These are phyloP conservation scores for Peromyscus nudipes DNA, from an alignment of 2,797 vertebrate species.

Conservation along the genomic window DNA sequence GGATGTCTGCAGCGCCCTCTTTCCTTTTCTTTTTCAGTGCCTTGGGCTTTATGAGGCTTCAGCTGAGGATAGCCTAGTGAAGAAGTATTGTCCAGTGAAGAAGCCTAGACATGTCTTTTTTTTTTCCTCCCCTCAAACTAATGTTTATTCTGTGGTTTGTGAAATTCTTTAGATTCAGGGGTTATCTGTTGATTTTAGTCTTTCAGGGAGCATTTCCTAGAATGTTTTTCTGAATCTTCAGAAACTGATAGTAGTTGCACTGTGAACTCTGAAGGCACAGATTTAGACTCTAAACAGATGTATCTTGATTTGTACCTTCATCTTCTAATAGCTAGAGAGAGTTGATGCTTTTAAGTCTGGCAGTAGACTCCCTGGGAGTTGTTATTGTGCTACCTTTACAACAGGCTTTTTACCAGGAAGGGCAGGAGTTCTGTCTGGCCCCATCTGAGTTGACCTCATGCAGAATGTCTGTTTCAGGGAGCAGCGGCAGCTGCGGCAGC, in stretches of 20 bases:
- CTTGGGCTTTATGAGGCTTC: background rate
- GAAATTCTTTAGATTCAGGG: background rate
- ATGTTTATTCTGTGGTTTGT: background rate
- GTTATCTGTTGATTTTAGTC: background rate
- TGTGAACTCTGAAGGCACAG: background rate
- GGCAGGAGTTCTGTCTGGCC: constrained; percentile 4
- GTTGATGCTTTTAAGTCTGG: background rate
- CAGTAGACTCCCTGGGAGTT: background rate
- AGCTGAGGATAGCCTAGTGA: background rate
- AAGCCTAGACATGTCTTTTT: background rate
- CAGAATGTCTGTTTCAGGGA: constrained; percentile 77
- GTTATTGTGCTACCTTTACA: background rate
- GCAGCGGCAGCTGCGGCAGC: background rate
- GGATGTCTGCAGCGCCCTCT: background rate
- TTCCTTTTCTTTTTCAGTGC: background rate
- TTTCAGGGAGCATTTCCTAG: background rate
- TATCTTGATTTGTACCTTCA: background rate
- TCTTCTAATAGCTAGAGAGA: background rate
- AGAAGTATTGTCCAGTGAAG: background rate
- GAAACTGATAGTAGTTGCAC: background rate
- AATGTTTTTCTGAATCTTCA: constrained; percentile 29
- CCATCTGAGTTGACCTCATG: background rate
- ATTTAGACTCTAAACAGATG: background rate
- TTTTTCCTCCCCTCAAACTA: background rate
- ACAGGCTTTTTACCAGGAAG: constrained; percentile 16